These are phyloP conservation scores for Uloborus plumipes DNA, from an alignment of 2,888 invertebrate species.

Conservation along the genomic window DNA sequence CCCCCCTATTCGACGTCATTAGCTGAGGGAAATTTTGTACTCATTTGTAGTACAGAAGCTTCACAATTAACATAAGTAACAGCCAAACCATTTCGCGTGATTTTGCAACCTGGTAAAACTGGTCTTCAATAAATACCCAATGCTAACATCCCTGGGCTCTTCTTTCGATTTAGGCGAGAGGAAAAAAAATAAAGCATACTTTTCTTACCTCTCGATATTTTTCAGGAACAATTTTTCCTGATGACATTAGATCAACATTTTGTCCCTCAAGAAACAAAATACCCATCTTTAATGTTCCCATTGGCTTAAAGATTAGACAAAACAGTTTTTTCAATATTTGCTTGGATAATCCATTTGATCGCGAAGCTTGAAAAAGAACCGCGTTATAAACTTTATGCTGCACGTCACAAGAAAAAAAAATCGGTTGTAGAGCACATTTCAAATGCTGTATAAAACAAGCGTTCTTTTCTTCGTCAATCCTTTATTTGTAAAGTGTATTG, in stretches of 20 bases:
- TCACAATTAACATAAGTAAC: conserved; percentile 62
- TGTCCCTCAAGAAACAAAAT: conserved; percentile 41
- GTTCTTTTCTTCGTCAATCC: too few relatives aligned
- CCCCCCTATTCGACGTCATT: conserved; percentile 50
- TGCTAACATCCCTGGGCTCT: conserved; percentile 60
- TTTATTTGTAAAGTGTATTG: too few relatives aligned
- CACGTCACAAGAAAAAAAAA: conserved; percentile 16
- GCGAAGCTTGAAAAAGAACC: too few relatives aligned
- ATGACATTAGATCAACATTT: conserved; percentile 57
- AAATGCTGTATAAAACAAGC: too few relatives aligned
- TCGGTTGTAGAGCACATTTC: too few relatives aligned
- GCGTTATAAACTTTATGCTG: conserved; percentile 21
- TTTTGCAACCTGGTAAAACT: conserved; percentile 36
- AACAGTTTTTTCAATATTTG: conserved; percentile 50
- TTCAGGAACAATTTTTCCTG: conserved; percentile 47
- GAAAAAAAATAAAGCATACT: conserved; percentile 16
- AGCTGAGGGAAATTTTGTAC: conserved; percentile 62
- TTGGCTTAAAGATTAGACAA: conserved; percentile 61
- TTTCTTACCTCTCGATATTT: conserved; percentile 56
- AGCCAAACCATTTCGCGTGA: conserved; percentile 57
- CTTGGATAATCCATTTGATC: conserved; percentile 44
- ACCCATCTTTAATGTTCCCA: conserved; percentile 55
- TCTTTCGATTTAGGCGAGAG: conserved; percentile 28
- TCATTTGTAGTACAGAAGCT: conserved; percentile 62
- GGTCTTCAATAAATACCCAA: conserved; percentile 62